Percentiles rank a stretch among this genome's conserved stretches.
These are phyloP conservation scores for Marisa cornuarietis DNA, from an alignment of 1,140 invertebrate genomes.

Conservation along the genomic window DNA sequence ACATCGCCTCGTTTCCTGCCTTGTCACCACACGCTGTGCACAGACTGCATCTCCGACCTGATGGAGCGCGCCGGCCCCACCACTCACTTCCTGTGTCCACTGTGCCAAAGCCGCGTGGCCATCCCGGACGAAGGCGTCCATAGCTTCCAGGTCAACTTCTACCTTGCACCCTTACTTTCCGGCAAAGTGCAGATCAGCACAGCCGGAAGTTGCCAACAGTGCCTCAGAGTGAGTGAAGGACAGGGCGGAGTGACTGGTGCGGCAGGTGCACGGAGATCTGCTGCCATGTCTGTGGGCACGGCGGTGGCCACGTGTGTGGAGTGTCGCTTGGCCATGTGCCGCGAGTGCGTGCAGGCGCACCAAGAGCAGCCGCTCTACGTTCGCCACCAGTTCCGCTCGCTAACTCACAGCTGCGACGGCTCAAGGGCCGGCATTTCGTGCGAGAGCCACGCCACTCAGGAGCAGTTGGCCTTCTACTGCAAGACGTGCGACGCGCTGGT, in stretches of 20 bases:
- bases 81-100: conserved; percentile 4
- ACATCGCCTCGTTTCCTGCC: conserved; percentile 14
- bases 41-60: conserved; percentile 20
- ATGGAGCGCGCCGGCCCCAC: conserved; percentile 4
- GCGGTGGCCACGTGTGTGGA: too few species aligned
- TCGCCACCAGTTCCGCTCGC: too few species aligned
- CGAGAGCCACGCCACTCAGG: neutral
- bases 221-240: too few species aligned
- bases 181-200: neutral
- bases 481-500: conserved; percentile 4
- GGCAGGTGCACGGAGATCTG: too few species aligned
- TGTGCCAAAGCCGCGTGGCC: conserved; percentile 9
- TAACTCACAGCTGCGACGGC: too few species aligned
- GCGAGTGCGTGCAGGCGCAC: too few species aligned
- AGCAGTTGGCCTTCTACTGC: conserved; percentile 10
- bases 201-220: too few species aligned
- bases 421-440: neutral
- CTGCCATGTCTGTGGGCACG: too few species aligned
- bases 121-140: conserved; percentile 12
- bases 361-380: too few species aligned
- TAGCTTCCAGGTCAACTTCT: conserved; percentile 17
- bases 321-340: too few species aligned
- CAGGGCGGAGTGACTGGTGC: too few species aligned
- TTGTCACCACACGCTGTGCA: conserved; percentile 24
- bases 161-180: conserved; percentile 15